phyloP scores from a whole-genome alignment of 1,140 invertebrate species.

The Diachasmimorpha longicaudata region DNA sequence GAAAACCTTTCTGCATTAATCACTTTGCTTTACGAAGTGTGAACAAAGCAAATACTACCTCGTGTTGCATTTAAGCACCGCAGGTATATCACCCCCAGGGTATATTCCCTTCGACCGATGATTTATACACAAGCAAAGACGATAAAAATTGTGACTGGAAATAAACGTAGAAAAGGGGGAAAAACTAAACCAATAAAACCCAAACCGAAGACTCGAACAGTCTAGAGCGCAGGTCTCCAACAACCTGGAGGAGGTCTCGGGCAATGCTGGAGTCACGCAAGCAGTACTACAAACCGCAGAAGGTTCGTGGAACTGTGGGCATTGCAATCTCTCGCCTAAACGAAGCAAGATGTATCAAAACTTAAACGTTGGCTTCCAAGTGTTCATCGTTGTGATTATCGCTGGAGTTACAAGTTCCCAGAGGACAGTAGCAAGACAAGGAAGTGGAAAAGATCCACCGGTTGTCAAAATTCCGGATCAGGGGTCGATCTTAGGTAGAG shows the following conservation, averaged over 20 bases:
- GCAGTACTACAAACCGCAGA: constrained; percentile 27
- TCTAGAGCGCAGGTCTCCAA: constrained; percentile 36
- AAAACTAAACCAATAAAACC: constrained; percentile 11
- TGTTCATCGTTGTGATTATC: constrained; percentile 35
- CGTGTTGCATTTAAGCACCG: not conserved
- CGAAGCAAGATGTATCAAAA: constrained; percentile 47
- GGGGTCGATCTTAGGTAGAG: constrained; percentile 51
- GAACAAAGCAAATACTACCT: not conserved
- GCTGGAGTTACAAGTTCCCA: constrained; percentile 38
- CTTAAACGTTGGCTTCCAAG: constrained; percentile 36
- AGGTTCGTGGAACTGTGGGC: constrained; percentile 38
- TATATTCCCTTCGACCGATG: not conserved
- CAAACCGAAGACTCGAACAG: constrained; percentile 8
- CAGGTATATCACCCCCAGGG: not conserved
- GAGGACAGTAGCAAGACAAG: constrained; percentile 46
- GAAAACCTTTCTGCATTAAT: not conserved
- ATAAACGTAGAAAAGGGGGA: not conserved
- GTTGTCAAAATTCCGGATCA: constrained; percentile 50
- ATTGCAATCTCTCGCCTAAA: constrained; percentile 42
- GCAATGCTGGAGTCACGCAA: constrained; percentile 48
- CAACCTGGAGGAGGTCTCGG: constrained; percentile 42
- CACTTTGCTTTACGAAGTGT: not conserved
- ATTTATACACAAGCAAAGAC: not conserved
- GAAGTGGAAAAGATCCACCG: constrained; percentile 39
- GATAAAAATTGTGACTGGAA: not conserved